Evolutionary conservation across 2,113 vertebrate species (phyloP), one percentile per base, ranked within the genome.

Genomic region (Lonchura striata): DNA sequence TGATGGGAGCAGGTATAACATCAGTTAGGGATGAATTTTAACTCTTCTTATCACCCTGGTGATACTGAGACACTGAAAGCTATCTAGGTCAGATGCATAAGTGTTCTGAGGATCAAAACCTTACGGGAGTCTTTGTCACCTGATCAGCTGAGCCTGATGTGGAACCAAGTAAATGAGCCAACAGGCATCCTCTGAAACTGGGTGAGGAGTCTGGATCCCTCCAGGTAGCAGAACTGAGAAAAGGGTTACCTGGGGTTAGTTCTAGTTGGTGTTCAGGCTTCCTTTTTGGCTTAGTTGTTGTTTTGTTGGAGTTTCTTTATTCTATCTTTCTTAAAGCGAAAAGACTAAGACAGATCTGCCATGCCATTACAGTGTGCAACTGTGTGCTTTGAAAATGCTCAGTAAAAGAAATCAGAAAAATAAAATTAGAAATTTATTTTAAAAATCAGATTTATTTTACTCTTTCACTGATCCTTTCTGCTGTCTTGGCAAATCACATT

Each of bases 1-100:
- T 91, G 88, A 86, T 88, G 27, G 86, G 93, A 88, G 72, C 54
- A 91, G 86, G 88, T 86, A 61, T 52, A 77, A 53, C 70, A 85
- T 7, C 44, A 49, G 41, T 11, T 61, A 61, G 46, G 84, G 31
- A 63, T 42, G 79, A 79, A 61, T 61, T 89, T 91, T 92, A 92
- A 84, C 83, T 89, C 74, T 64, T 90, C 57, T 94, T 46, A 69
- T 20, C n/a, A 65, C 14, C n/a, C 12, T 21, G 39, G 23, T 44
- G 25, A 6, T 76, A 30, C 13, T 41, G 42, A 92, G 39, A 4
- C 15, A 21, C 17, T 11, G 25, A 46, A 56, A 69, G 3, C 6
- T 79, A 0, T 50, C 65, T 79, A 70, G 15, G 53, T 92, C 70
- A 52, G n/a, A 52, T 13, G 6, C 3, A 3, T n/a, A 53, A 42